These are phyloP conservation scores for Heterodera carotae DNA, from an alignment of 1,140 invertebrate species.

Conservation along the genomic window DNA sequence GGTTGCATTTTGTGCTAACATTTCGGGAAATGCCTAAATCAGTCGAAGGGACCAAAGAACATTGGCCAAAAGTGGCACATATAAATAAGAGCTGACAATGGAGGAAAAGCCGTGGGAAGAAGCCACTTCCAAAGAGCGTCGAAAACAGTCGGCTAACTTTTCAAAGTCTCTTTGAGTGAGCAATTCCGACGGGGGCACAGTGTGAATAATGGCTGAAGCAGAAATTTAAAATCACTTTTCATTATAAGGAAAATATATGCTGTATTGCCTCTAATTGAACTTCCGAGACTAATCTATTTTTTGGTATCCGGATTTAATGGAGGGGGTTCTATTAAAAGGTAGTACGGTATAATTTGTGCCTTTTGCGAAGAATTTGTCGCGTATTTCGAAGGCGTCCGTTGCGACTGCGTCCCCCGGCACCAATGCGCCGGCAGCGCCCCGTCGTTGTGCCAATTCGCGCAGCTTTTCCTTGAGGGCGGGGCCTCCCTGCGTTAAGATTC, in stretches of 20 bases:
- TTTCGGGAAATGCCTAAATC: conserved; percentile 24
- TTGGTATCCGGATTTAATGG: too few relatives aligned
- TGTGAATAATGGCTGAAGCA: conserved; percentile 20
- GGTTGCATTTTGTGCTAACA: conserved; percentile 7
- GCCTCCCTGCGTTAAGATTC: neutral
- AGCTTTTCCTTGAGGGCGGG: conserved; percentile 14
- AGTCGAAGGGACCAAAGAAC: neutral
- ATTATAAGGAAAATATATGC: neutral
- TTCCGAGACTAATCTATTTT: too few relatives aligned
- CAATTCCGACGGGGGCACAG: conserved; percentile 17
- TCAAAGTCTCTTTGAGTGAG: conserved; percentile 23
- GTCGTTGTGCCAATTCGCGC: conserved; percentile 2
- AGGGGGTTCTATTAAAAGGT: too few relatives aligned
- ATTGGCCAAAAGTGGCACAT: neutral
- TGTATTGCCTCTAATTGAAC: too few relatives aligned
- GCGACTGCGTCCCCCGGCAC: conserved; percentile 15
- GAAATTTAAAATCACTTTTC: neutral
- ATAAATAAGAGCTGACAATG: neutral
- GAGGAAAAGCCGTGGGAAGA: neutral
- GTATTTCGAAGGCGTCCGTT: conserved; percentile 21
- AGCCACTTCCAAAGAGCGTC: conserved; percentile 11
- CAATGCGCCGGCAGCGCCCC: neutral
- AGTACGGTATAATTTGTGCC: neutral
- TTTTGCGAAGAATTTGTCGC: conserved; percentile 24
- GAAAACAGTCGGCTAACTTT: conserved; percentile 23